Percentiles rank a stretch among this genome's conserved stretches.
phyloP scores from a whole-genome alignment of 1,140 invertebrate genomes.

The Linepithema humile region DNA sequence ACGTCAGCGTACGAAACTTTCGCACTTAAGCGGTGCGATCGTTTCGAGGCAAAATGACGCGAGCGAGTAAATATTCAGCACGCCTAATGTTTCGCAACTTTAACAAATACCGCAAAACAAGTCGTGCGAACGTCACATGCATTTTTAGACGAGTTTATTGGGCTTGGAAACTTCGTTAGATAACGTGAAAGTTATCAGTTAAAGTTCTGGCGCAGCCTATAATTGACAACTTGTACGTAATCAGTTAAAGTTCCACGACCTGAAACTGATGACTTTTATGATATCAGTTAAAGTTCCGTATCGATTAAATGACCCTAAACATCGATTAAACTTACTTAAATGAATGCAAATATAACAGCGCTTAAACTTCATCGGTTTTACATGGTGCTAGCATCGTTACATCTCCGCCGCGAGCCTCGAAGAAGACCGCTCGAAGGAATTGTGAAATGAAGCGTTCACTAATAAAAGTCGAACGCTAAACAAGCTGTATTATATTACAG shows the following conservation, averaged over 20 bases:
- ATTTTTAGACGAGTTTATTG: neutral
- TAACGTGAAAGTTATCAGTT: constrained; percentile 37
- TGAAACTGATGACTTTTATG: constrained; percentile 12
- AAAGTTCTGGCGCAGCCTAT: constrained; percentile 22
- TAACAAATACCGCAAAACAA: constrained; percentile 2
- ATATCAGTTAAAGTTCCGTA: constrained; percentile 29
- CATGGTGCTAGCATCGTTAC: neutral
- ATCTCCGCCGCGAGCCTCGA: neutral
- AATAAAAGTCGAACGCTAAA: constrained; percentile 69
- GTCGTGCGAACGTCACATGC: neutral
- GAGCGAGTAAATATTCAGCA: neutral
- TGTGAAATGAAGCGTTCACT: constrained; percentile 47
- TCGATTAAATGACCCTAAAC: constrained; percentile 24
- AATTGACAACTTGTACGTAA: constrained; percentile 21
- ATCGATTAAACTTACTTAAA: constrained; percentile 47
- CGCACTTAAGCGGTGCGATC: neutral
- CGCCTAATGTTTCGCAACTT: neutral
- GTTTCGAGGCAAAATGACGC: neutral
- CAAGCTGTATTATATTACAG: constrained; percentile 70
- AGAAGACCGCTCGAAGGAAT: constrained; percentile 20
- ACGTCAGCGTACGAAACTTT: neutral
- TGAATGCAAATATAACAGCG: constrained; percentile 7
- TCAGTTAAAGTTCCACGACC: constrained; percentile 32
- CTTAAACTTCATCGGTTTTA: neutral
- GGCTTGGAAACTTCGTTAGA: neutral